These are phyloP conservation scores for Sinosuthora webbiana DNA, from an alignment of 2,113 vertebrate species.

Conservation along the genomic window DNA sequence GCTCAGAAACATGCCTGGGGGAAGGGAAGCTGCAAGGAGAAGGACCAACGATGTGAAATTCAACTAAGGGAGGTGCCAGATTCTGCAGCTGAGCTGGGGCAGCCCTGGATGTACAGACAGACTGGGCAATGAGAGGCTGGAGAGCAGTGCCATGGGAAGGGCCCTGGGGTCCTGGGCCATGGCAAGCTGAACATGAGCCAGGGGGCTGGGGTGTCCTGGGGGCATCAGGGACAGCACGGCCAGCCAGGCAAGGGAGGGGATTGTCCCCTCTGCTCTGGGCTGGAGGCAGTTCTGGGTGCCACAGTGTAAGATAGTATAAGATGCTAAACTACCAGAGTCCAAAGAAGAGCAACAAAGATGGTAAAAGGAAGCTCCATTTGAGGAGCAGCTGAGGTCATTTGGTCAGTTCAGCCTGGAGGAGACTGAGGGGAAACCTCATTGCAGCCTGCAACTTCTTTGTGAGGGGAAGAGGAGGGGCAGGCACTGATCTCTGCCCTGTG, in stretches of 20 bases:
- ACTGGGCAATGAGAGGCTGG: not conserved
- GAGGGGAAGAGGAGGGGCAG: not conserved
- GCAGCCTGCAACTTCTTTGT: not conserved
- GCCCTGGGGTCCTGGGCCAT: not conserved
- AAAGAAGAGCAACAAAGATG: not conserved
- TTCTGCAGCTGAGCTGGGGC: not conserved
- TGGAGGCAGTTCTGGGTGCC: not conserved
- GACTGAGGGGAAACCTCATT: too few species aligned
- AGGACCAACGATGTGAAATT: not conserved
- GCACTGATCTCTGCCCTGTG: not conserved
- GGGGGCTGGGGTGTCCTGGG: not conserved
- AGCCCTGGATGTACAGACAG: not conserved
- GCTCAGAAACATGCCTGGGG: not conserved
- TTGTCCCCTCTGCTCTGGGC: not conserved
- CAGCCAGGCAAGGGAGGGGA: not conserved
- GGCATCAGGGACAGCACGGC: not conserved
- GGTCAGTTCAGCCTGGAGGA: not conserved
- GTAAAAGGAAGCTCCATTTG: accelerated
- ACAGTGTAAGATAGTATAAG: accelerated
- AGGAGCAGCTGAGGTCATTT: not conserved
- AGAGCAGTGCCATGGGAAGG: not conserved
- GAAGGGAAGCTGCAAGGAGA: not conserved
- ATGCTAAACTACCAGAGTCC: not conserved
- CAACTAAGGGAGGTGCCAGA: accelerated
- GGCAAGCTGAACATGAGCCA: not conserved